Evolutionary conservation across 2,888 invertebrate species (phyloP), one percentile per base, ranked within the genome.

Genomic region (Drosophila nr. perissopoda): DNA sequence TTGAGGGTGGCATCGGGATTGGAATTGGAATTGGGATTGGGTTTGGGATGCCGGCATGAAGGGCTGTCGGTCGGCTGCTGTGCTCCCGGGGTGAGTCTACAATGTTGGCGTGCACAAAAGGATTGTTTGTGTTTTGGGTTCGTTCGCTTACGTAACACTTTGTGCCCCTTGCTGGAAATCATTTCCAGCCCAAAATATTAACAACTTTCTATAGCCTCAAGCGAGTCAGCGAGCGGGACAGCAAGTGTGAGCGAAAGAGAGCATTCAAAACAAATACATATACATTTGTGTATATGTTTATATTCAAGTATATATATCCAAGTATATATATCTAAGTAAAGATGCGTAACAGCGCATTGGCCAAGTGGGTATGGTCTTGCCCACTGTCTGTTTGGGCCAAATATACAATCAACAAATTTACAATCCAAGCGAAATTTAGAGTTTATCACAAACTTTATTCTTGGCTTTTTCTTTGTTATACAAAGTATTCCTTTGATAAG

Each of bases 101-200:
- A 59, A 33, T 52, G 52, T 31, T 34, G 34, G 33, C 58, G 63
- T 29, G 59, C 58, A 83, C 79, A 81, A 83, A 85, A 78, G 74
- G 84, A 79, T 88, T 78, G 80, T 80, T 88, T 72, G 75, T 67
- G 61, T 76, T 73, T 72, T 59, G 29, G 70, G 61, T 18, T 69
- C 52, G 57, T 11, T 69, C 53, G 61, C 81, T 82, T 86, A 80
- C 85, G 78, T 77, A 83, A 87, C 82, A 87, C 82, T 87, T 82
- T 83, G 72, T 75, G 83, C 53, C 63, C 51, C 56, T 53, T 33
- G 69, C 58, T 34, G 29, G 16, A 42, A 18, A 34, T 40, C 25
- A 60, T 54, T 61, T 51, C 7, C 70, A 34, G 18, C 11, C 56
- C 42, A 61, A 54, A 42, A 53, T 45, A 61, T 31, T 54, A 56